Base-by-base conservation (phyloP, 1,140 invertebrate species). In the Euglossa dilemma region DNA sequence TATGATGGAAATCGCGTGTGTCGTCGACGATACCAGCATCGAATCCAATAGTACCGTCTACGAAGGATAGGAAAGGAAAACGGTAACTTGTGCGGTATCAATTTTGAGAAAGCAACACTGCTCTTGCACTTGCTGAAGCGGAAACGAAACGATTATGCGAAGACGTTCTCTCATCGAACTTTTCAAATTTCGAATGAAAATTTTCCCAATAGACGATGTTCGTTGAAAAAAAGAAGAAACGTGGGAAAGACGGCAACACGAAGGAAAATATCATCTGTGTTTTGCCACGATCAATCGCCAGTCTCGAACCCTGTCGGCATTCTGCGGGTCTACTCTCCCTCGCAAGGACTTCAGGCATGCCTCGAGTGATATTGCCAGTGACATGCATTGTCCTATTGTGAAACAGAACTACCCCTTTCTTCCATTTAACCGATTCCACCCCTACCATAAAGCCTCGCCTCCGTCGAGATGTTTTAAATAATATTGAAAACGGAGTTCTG, bases 401-500 rank as follows among this genome's bases (percentile, higher is more conserved):
- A 90, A 72, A 86, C 84, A 90, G 85, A 88, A 86, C 83, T 81
- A 89, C 86, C 84, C 80, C 85, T 88, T 88, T 88, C 85, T 80
- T 81, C 73, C 86, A 84, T 90, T 85, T 91, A 84, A 88, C 85
- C 85, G 63, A 85, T 43, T 59, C 80, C 72, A 59, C 63, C 54
- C 61, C 59, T 75, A 59, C 45, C 52, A 14, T 8, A 23, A 36
- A 47, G 63, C 47, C 75, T 47, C 76, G 52, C 61, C 85, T 85
- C 84, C 85, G 72, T 86, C 82, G 85, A 85, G 83, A 90, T 92
- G 88, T 91, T 91, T 92, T 92, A 92, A 92, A 93, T 93, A 92
- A 93, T 93, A 92, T 92, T 87, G 90, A 90, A 92, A 93, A 92
- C 90, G 90, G 85, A 91, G 66, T 84, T 90, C 90, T 90, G 89